phyloP scores from a whole-genome alignment of 2,113 vertebrate genomes.

The Trematocara stigmaticum region DNA sequence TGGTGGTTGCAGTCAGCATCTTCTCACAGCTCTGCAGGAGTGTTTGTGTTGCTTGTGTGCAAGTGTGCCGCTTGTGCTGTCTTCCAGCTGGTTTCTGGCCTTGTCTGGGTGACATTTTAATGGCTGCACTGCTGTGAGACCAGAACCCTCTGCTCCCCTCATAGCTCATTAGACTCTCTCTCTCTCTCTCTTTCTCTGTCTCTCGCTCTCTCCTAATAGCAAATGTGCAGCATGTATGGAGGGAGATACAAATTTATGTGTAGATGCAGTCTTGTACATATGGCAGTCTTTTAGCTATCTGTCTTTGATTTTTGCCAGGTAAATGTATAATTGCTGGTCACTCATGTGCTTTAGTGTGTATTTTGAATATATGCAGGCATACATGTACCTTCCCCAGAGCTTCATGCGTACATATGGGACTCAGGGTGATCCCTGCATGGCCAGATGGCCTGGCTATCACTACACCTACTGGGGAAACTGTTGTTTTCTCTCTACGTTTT shows the following conservation, averaged over 20 bases:
- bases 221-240: not conserved
- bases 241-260: not conserved
- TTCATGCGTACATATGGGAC: slow-evolving; percentile 38
- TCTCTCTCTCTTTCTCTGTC: not conserved
- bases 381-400: slow-evolving; percentile 33
- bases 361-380: not conserved
- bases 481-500: not conserved
- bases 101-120: slow-evolving; percentile 60
- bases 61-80: slow-evolving; percentile 9
- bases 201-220: not conserved
- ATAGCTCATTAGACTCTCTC: slow-evolving; percentile 28
- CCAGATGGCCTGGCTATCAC: slow-evolving; percentile 60
- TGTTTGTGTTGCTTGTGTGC: slow-evolving; percentile 6
- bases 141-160: slow-evolving; percentile 50
- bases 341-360: not conserved
- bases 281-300: not conserved
- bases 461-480: slow-evolving; percentile 34
- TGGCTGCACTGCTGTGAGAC: slow-evolving; percentile 51
- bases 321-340: not conserved
- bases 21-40: slow-evolving; percentile 21
- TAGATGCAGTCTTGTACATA: not conserved
- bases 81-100: slow-evolving; percentile 52
- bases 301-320: not conserved
- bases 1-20: slow-evolving; percentile 27
- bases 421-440: slow-evolving; percentile 28